Percentiles rank a stretch among this genome's conserved stretches.
Evolutionary conservation across 1,140 invertebrate species (phyloP).

Genomic region (Nomia melanderi): DNA sequence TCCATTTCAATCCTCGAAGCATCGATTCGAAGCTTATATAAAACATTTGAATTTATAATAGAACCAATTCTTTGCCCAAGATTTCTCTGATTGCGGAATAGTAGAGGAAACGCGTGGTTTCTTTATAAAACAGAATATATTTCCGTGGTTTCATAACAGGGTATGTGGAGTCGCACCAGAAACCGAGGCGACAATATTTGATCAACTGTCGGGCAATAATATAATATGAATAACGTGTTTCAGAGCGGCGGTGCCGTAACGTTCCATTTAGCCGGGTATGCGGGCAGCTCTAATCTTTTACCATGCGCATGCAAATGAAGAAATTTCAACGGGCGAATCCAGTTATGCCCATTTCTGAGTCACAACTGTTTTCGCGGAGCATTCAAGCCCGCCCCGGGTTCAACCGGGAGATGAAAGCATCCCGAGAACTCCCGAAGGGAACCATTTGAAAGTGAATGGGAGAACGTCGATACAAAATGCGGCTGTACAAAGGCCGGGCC

Average conservation of each 20-base stretch:
- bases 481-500: neutral
- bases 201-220: neutral
- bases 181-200: conserved; percentile 30
- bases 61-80: too few relatives aligned
- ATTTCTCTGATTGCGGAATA: too few relatives aligned
- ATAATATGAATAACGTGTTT: conserved; percentile 10
- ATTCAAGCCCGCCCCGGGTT: neutral
- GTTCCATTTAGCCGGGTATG: neutral
- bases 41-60: too few relatives aligned
- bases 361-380: conserved; percentile 30
- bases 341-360: conserved; percentile 33
- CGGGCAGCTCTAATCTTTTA: conserved; percentile 14
- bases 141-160: too few relatives aligned
- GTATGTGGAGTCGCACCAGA: too few relatives aligned
- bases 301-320: conserved; percentile 31
- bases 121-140: too few relatives aligned
- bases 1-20: too few relatives aligned
- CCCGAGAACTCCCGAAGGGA: conserved; percentile 2
- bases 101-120: too few relatives aligned
- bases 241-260: neutral
- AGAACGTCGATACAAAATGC: conserved; percentile 5
- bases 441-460: conserved; percentile 38
- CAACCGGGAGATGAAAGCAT: conserved; percentile 1
- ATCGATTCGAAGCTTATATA: too few relatives aligned
- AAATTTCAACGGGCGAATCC: conserved; percentile 44